Evolutionary conservation across 2,888 invertebrate species (phyloP), one percentile per base, ranked within the genome.

Genomic region (Platyscelio sp.): DNA sequence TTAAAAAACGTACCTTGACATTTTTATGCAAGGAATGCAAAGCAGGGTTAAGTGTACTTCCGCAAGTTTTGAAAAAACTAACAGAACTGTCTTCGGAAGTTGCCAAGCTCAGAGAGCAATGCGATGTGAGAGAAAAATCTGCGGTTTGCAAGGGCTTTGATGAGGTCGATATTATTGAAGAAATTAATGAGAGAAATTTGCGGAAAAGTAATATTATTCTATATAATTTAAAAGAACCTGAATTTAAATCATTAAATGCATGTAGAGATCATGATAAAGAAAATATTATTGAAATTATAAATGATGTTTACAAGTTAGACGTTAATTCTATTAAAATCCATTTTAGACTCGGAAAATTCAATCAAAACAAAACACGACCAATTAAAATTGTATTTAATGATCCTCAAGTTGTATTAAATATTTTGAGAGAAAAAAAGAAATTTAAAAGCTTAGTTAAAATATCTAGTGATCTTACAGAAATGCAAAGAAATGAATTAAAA

Each of bases 341-440:
- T 33, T 33, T 33, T 33, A 33, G 33, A 33, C 9, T 33, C 6
- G 33, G 33, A 33, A 33, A 33, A 33, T 33, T 7, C 9, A 33
- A 33, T 33, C 5, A 7, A 6, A 49, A 49, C 20, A 56, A 56
- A 54, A 18, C 51, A 9, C 18, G 51, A 54, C 51, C 51, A 3
- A 15, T 54, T 22, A 56, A 56, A 56, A 20, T 56, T 15, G 26
- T 56, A 11, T 26, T 56, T 13, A 56, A 56, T 9, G 18, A 56
- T 56, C 56, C 11, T n/a, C 3, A 11, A 13, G 26, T 20, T 11
- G 56, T 20, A 20, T 15, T 56, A 56, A 56, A 56, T 56, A 27
- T 56, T 9, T 56, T 56, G n/a, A 56, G 26, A 56, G 18, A 26
- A 26, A 56, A 56, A 56, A 56, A 56, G 26, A 56, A 56, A 27